phyloP scores from a whole-genome alignment of 2,888 invertebrate genomes.

The Ptychoptera albimana region DNA sequence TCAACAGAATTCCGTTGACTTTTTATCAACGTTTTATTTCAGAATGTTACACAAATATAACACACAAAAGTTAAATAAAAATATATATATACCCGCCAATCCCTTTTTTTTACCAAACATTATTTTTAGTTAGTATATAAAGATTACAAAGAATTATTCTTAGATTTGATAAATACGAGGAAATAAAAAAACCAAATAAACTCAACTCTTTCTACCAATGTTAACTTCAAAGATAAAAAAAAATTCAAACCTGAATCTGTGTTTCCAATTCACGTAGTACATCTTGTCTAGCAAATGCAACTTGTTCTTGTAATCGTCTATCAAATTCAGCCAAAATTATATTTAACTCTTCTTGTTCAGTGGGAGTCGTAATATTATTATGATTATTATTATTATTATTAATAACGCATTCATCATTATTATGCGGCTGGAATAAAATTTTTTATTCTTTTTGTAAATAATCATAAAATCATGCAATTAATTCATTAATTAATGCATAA shows the following conservation, averaged over 20 bases:
- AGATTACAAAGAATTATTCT: too few relatives aligned
- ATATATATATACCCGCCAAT: too few relatives aligned
- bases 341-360: constrained; percentile 26
- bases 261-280: constrained; percentile 51
- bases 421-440: too few relatives aligned
- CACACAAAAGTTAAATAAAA: not conserved
- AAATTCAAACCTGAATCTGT: constrained; percentile 50
- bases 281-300: constrained; percentile 47
- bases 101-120: too few relatives aligned
- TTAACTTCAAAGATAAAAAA: not conserved
- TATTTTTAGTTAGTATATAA: too few relatives aligned
- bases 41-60: not conserved
- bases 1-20: not conserved
- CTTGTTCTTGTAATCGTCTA: constrained; percentile 40
- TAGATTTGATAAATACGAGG: too few relatives aligned
- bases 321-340: constrained; percentile 33
- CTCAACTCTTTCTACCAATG: not conserved
- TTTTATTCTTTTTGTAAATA: too few relatives aligned
- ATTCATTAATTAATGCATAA: not conserved
- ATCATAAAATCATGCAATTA: too few relatives aligned
- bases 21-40: not conserved
- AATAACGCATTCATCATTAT: too few relatives aligned
- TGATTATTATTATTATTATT: too few relatives aligned
- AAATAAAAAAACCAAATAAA: too few relatives aligned
- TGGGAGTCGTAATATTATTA: not conserved